Conservation (phyloP, 2,113 vertebrate genomes). For the Alligator sinensis region DNA sequence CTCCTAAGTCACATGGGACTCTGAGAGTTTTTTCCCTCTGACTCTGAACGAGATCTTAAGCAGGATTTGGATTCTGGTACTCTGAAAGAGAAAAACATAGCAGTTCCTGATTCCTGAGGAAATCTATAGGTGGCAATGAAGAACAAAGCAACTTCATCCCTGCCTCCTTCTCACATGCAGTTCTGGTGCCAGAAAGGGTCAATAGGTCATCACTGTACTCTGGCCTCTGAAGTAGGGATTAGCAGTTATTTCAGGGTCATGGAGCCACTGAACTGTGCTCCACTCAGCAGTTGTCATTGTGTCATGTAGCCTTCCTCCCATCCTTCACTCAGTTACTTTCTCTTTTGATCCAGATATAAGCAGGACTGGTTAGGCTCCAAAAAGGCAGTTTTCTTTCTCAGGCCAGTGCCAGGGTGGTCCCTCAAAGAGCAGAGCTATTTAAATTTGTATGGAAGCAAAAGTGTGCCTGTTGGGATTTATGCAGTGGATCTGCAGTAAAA, state of each 20-base stretch:
- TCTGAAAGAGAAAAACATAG: background rate
- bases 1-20: background rate
- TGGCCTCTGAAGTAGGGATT: background rate
- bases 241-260: background rate
- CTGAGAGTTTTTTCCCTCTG: background rate
- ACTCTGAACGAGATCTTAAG: background rate
- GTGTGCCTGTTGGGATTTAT: background rate
- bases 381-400: background rate
- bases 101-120: too few species aligned
- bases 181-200: background rate
- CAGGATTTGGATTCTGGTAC: background rate
- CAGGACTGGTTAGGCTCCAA: background rate
- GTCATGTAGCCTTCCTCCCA: background rate
- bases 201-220: background rate
- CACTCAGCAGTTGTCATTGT: background rate
- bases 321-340: background rate
- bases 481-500: background rate
- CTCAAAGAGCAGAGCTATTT: background rate
- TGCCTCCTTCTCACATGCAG: background rate
- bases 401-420: background rate
- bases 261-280: background rate
- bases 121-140: background rate
- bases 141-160: background rate
- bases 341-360: background rate
- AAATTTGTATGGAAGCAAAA: background rate